These are phyloP conservation scores for Atlantisia rogersi DNA, from an alignment of 2,113 vertebrate genomes.

Conservation along the genomic window DNA sequence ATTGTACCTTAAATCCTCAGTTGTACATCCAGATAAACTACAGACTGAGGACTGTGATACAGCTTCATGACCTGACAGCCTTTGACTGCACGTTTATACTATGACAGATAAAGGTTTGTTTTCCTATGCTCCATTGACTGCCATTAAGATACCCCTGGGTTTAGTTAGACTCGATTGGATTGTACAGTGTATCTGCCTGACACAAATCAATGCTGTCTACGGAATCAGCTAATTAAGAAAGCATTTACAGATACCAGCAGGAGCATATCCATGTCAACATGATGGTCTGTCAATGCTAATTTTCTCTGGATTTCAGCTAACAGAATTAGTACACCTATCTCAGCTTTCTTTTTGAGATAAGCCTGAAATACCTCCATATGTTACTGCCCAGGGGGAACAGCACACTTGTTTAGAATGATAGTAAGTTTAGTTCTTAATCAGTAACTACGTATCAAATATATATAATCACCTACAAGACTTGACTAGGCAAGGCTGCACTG, in stretches of 20 bases:
- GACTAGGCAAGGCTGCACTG: background rate
- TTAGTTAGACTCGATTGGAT: background rate
- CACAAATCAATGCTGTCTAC: background rate
- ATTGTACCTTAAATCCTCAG: background rate
- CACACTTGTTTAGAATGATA: background rate
- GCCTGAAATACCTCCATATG: background rate
- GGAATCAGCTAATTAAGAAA: background rate
- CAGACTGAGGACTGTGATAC: background rate
- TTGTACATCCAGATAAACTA: background rate
- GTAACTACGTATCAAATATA: background rate
- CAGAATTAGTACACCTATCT: background rate
- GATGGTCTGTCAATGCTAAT: background rate
- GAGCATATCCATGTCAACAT: background rate
- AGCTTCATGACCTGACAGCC: background rate
- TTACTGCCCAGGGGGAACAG: background rate
- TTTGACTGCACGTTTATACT: background rate
- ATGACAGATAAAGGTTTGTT: background rate
- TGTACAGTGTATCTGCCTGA: background rate
- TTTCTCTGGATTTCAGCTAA: constrained; percentile 8
- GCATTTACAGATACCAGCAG: background rate
- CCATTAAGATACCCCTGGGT: background rate
- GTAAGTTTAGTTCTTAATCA: background rate
- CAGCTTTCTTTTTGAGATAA: background rate
- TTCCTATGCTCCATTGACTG: background rate
- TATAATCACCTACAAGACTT: background rate